phyloP scores from a whole-genome alignment of 2,888 invertebrate species.

The Stenodera caucasica region DNA sequence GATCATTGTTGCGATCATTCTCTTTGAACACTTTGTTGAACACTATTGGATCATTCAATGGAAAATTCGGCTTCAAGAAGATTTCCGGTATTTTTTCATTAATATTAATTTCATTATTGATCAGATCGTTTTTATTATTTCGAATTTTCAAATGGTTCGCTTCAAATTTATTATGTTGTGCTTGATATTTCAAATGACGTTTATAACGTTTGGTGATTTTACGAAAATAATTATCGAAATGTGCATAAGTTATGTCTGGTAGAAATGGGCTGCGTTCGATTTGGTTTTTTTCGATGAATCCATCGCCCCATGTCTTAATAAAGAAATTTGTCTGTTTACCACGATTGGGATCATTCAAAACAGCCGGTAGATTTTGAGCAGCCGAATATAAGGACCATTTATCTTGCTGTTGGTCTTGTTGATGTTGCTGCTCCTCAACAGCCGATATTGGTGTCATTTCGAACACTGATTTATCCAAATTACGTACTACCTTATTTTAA shows the following conservation, averaged over 20 bases:
- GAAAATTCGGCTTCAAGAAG: constrained; percentile 78
- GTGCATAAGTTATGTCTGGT: constrained; percentile 78
- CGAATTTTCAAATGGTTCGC: constrained; percentile 33
- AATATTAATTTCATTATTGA: constrained; percentile 57
- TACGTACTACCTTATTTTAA: constrained; percentile 34
- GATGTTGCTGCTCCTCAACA: constrained; percentile 8
- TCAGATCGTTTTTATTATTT: constrained; percentile 44
- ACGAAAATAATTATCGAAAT: constrained; percentile 86
- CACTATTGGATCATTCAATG: constrained; percentile 76
- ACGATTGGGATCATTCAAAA: constrained; percentile 91
- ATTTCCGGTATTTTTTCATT: constrained; percentile 76
- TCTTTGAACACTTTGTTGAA: constrained; percentile 85
- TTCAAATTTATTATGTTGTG: constrained; percentile 32
- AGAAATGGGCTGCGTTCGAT: constrained; percentile 79
- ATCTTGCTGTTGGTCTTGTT: constrained; percentile 41
- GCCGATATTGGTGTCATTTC: constrained; percentile 26
- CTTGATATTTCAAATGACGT: constrained; percentile 60
- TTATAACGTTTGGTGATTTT: constrained; percentile 71
- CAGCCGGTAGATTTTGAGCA: constrained; percentile 92
- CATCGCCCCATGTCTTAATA: constrained; percentile 97
- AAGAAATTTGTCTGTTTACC: constrained; percentile 92
- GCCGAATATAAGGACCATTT: constrained; percentile 89
- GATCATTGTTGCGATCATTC: constrained; percentile 58
- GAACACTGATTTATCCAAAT: constrained; percentile 18
- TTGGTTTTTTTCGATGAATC: constrained; percentile 81